phyloP scores from a whole-genome alignment of 2,888 invertebrate species.

The Conops quadrifasciatus region DNA sequence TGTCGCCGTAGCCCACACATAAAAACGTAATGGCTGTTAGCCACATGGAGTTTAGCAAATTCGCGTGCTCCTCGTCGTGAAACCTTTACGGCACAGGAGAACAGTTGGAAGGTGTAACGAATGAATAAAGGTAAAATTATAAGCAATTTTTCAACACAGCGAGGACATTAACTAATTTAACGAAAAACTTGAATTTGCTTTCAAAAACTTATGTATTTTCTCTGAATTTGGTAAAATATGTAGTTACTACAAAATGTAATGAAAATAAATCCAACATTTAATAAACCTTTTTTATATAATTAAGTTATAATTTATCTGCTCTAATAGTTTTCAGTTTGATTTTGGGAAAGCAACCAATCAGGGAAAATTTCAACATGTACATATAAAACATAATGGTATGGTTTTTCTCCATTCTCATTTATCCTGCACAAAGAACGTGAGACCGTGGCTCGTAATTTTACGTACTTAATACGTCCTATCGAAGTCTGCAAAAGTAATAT shows the following conservation, averaged over 20 bases:
- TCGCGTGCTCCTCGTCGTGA: constrained; percentile 98
- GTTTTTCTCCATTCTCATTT: no score
- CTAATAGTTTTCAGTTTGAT: no score
- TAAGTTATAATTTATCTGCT: neutral
- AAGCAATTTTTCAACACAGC: constrained; percentile 55
- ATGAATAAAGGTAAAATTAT: constrained; percentile 63
- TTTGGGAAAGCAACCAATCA: no score
- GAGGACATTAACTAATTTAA: constrained; percentile 42
- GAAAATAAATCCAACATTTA: neutral
- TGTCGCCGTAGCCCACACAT: constrained; percentile 99
- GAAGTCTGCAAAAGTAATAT: no score
- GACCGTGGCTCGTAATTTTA: no score
- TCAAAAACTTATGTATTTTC: constrained; percentile 17
- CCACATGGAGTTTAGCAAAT: constrained; percentile 99
- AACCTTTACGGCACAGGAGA: constrained; percentile 73
- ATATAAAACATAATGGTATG: no score
- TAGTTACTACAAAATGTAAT: neutral
- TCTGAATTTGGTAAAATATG: neutral
- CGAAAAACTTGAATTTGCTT: constrained; percentile 14
- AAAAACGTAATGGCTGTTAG: constrained; percentile 99
- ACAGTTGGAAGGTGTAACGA: constrained; percentile 61
- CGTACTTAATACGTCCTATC: no score
- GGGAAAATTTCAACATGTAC: no score
- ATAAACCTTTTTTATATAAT: neutral
- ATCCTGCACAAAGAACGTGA: no score